A percentile compares a stretch with the other conserved stretches of the same genome.
phyloP scores from a whole-genome alignment of 2,888 invertebrate genomes.

The Melolontha melolontha region DNA sequence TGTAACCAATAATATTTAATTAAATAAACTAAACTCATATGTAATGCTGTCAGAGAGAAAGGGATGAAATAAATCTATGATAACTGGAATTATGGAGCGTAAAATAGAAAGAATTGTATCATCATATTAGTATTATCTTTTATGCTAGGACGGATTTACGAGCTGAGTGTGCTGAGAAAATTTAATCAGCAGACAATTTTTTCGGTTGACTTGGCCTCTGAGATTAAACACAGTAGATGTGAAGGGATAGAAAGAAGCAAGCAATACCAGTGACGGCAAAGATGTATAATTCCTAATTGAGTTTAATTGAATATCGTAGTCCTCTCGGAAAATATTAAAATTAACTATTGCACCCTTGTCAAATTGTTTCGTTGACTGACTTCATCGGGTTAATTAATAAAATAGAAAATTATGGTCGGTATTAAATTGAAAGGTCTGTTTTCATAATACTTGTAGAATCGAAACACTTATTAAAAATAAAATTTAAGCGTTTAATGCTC shows the following conservation, averaged over 20 bases:
- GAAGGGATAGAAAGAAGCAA: constrained; percentile 1
- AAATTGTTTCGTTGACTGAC: constrained; percentile 19
- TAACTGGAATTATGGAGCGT: constrained; percentile 12
- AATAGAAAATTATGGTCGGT: no score
- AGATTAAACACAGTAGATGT: constrained; percentile 23
- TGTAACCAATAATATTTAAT: no score
- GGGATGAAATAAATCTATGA: constrained; percentile 7
- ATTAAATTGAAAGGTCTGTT: no score
- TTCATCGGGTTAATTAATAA: background rate
- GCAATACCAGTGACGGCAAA: background rate
- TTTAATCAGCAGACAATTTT: constrained; percentile 31
- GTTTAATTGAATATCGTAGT: constrained; percentile 30
- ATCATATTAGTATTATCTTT: constrained; percentile 32
- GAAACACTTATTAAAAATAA: no score
- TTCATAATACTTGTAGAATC: no score
- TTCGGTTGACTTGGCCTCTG: constrained; percentile 23
- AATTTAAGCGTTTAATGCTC: no score
- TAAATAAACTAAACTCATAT: no score
- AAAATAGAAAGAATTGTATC: constrained; percentile 33
- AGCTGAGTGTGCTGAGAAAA: constrained; percentile 22
- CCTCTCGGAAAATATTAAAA: constrained; percentile 22
- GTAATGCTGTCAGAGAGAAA: background rate
- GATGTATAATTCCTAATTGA: constrained; percentile 11
- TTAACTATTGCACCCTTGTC: constrained; percentile 24
- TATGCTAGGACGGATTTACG: constrained; percentile 28